These are phyloP conservation scores for Platyscapa corneri DNA, from an alignment of 1,140 invertebrate genomes.

Conservation along the genomic window DNA sequence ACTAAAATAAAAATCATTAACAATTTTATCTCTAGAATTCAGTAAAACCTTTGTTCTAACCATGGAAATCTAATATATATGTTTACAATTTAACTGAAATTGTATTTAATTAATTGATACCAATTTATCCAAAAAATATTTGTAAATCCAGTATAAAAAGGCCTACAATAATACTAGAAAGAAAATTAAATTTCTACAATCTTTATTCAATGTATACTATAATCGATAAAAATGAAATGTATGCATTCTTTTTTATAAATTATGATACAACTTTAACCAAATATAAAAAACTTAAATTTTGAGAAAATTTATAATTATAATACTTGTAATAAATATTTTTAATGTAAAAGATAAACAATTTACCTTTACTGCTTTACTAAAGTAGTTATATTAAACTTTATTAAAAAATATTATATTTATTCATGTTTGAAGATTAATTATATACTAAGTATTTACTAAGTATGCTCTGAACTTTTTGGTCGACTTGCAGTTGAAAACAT, in stretches of 20 bases:
- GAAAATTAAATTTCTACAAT: conserved; percentile 35
- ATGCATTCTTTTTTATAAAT: too few species aligned
- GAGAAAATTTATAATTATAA: too few species aligned
- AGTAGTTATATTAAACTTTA: conserved; percentile 96
- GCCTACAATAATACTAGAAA: conserved; percentile 77
- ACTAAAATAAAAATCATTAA: conserved; percentile 95
- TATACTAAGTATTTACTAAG: conserved; percentile 83
- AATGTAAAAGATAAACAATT: conserved; percentile 45
- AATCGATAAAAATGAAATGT: conserved; percentile 86
- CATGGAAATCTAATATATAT: conserved; percentile 80
- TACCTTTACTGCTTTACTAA: conserved; percentile 92
- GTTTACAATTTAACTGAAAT: conserved; percentile 81
- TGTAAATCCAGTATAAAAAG: conserved; percentile 91
- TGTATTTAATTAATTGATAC: conserved; percentile 97
- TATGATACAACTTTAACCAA: too few species aligned
- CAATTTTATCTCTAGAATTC: conserved; percentile 86
- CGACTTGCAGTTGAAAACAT: conserved; percentile 86
- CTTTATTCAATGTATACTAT: conserved; percentile 59
- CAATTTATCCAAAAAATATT: conserved; percentile 88
- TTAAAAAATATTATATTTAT: conserved; percentile 87
- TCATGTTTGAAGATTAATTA: conserved; percentile 94
- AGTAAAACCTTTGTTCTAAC: conserved; percentile 88
- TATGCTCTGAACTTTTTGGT: conserved; percentile 68
- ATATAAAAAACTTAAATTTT: conserved; percentile 86
- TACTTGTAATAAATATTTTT: conserved; percentile 40